Evolutionary conservation across 2,888 invertebrate species (phyloP), one percentile per base, ranked within the genome.

Genomic region (Blastobasis lacticolella): DNA sequence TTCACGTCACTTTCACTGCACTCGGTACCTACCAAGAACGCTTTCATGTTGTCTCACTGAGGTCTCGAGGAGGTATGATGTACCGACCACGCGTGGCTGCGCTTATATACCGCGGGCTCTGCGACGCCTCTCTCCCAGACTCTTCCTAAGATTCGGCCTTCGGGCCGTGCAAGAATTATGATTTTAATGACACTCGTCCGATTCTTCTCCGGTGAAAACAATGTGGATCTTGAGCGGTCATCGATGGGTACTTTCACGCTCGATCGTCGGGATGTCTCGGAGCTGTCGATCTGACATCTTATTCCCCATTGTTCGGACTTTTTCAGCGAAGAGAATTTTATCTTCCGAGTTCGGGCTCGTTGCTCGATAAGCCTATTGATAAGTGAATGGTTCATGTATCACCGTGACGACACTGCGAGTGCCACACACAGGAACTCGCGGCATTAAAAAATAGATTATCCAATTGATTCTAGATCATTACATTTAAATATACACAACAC

Each of bases 111-210:
- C 57, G 70, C 70, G 74, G 70, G 70, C 56, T 71, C 69, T 78
- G 54, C 73, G 75, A 69, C 78, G 76, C 88, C 88, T 81, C 88
- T 87, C 87, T 87, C 87, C 86, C 81, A 73, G 73, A 68, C 80
- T 85, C 87, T 84, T 86, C 85, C 85, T 84, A 85, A 86, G 74
- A 81, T 81, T 83, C 80, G 88, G 88, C 88, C 88, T 88, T 87
- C 87, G 82, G 78, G 71, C 78, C 78, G 73, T 73, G 70, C 71
- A 84, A 86, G 87, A 86, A 85, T 87, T 88, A 87, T 88, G 85
- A 86, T 79, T 86, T 84, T 87, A 87, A 88, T 86, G 82, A 82
- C 79, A 83, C 79, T 69, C 74, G 78, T 77, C 78, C 77, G 78
- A 84, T 82, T 83, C 80, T 73, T 80, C 79, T 83, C 70, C 70